A percentile compares a stretch with the other conserved stretches of the same genome.
These are phyloP conservation scores for Pholis gunnellus DNA, from an alignment of 2,113 vertebrate genomes.

Conservation along the genomic window DNA sequence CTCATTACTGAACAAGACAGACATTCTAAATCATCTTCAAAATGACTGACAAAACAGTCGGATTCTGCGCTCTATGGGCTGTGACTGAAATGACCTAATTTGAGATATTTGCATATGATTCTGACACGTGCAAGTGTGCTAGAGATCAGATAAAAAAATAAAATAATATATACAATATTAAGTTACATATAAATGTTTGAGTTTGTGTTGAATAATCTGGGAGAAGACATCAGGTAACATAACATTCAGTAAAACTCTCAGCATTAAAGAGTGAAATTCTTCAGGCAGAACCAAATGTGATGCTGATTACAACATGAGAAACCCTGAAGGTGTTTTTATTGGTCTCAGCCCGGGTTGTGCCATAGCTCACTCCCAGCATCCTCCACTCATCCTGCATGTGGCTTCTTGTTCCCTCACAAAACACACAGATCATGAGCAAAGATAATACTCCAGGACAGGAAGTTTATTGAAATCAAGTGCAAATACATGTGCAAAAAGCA, in stretches of 20 bases:
- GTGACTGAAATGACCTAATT: background rate
- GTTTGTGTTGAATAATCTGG: background rate
- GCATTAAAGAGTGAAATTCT: background rate
- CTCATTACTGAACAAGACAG: conserved; percentile 16
- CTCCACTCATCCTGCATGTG: conserved; percentile 47
- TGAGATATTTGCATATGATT: background rate
- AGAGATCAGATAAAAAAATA: background rate
- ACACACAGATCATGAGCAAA: conserved; percentile 52
- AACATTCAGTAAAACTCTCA: background rate
- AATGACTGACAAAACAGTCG: background rate
- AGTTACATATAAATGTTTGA: too few relatives aligned
- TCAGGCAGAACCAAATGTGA: background rate
- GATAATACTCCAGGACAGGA: conserved; percentile 34
- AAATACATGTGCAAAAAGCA: conserved; percentile 6
- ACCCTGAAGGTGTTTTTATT: background rate
- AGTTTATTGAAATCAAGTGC: conserved; percentile 52
- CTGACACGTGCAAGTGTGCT: background rate
- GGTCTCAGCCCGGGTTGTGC: conserved; percentile 13
- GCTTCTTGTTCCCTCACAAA: conserved; percentile 70
- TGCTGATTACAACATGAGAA: background rate
- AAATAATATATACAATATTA: too few relatives aligned
- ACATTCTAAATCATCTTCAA: background rate
- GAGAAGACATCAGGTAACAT: background rate
- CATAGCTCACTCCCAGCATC: conserved; percentile 31
- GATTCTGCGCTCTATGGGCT: background rate